Evolutionary conservation across 2,797 vertebrate species (phyloP).

Genomic region (Ciconia nigra): DNA sequence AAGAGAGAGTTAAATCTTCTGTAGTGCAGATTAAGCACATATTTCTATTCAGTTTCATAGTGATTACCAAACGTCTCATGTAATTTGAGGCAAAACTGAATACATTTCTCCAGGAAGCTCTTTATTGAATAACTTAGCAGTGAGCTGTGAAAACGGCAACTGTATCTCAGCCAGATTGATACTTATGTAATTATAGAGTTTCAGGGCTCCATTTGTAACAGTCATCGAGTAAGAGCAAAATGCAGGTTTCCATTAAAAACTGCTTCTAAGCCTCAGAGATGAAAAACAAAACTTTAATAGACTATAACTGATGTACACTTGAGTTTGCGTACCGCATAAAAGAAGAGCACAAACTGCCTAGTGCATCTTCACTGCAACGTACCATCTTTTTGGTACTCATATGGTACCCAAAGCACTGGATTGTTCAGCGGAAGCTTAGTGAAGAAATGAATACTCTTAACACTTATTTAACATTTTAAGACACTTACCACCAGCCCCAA

Average conservation of each 20-base stretch:
- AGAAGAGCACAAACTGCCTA: not conserved
- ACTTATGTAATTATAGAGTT: not conserved
- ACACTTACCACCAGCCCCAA: constrained; percentile 92
- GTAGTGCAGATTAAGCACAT: not conserved
- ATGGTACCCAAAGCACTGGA: not conserved
- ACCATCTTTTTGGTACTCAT: not conserved
- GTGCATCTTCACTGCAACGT: not conserved
- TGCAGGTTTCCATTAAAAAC: not conserved
- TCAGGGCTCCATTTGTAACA: not conserved
- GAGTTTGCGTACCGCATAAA: not conserved
- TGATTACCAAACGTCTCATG: not conserved
- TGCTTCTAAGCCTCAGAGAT: not conserved
- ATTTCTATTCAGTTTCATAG: not conserved
- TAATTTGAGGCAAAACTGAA: not conserved
- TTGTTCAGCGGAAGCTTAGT: not conserved
- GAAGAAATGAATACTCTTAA: not conserved
- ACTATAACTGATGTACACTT: not conserved
- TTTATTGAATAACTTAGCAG: not conserved
- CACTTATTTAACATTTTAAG: not conserved
- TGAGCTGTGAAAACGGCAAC: not conserved
- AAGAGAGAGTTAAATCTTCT: not conserved
- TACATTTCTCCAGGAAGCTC: not conserved
- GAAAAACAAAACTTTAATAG: not conserved
- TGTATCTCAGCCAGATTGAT: not conserved
- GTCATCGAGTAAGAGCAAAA: not conserved